Evolutionary conservation across 2,888 invertebrate genomes (phyloP), one percentile per base, ranked within the genome.

Genomic region (Rapana venosa): DNA sequence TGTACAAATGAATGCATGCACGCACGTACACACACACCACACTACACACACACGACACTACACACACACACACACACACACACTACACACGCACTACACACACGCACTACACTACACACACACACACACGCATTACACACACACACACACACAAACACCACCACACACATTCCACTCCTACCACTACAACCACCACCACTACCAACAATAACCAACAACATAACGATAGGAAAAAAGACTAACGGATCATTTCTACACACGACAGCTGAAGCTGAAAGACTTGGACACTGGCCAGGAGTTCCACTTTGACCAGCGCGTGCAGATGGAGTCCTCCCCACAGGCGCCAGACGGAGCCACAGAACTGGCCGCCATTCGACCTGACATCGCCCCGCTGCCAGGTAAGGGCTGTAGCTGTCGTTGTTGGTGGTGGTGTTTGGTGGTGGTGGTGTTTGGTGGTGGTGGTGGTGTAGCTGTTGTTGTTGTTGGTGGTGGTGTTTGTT

Each of bases 341-440:
- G 94, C 94, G 74, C 93, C 93, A 58, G 93, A 93, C 90, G 94
- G 95, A 47, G 93, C 94, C 30, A 90, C 94, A 81, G 96, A 96
- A 92, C 93, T 96, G 81, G 94, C 96, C 36, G 96, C 95, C 26
- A 93, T 95, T 26, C 95, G 96, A 93, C 96, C 96, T 20, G 96
- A 96, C 91, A 92, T 95, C 36, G 92, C 93, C 8, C 96, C 96
- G 32, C 92, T 95, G 36, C 92, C 92, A 90, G 94, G 95, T 95
- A 90, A 11, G 66, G 66, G 66, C 22, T 66, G 66, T 20, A 66
- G 22, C 47, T 47, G 47, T 47, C 8, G 47, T 47, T 47, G 47
- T 47, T 47, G n/a, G n/a, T n/a, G n/a, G n/a, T n/a, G n/a, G 20
- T 17, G 70, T 70, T 20, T 70, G 58, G 58, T 8, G 8, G 58